Evolutionary conservation across 2,113 vertebrate genomes (phyloP), one percentile per base, ranked within the genome.

Genomic region (Tetraodon nigroviridis): DNA sequence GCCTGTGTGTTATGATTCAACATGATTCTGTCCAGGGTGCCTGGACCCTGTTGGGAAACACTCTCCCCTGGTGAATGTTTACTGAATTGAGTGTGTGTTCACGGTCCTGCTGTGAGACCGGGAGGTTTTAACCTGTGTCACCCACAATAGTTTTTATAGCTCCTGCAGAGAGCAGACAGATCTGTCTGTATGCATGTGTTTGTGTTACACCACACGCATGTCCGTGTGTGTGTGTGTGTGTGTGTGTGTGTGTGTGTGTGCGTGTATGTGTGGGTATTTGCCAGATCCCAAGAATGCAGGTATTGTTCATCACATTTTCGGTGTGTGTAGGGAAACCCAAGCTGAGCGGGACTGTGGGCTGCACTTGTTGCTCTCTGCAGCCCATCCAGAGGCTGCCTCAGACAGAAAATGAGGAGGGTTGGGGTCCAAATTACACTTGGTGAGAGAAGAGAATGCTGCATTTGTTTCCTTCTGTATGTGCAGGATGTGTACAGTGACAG

Each of bases 401-500:
- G 89, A 89, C 87, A 89, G 86, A 90, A 90, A 87, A 91, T 85
- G 86, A 78, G 77, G 71, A 87, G 79, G 72, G 80, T 85, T 73
- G 63, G 68, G 77, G 71, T 86, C 86, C 78, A 88, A 90, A 89
- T 90, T 88, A 86, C 69, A 78, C 83, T 85, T 32, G 62, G 75
- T 75, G 58, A 87, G 82, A 89, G 88, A 83, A 70, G 81, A 87
- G 86, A 91, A 87, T 66, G 73, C 79, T 78, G 69, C 61, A 20
- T 83, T 89, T 88, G 85, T 88, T 89, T 87, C 75, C 78, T 71
- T 55, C 68, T 50, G 69, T 64, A 63, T 83, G 64, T 79, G 57
- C 40, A 52, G 57, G 20, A 18, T 84, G 82, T 78, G 55, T 83
- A 67, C 76, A 80, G 73, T 75, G 72, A 47, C 14, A 6, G 67